phyloP scores from a whole-genome alignment of 2,113 vertebrate species.

The Dasyurus viverrinus region DNA sequence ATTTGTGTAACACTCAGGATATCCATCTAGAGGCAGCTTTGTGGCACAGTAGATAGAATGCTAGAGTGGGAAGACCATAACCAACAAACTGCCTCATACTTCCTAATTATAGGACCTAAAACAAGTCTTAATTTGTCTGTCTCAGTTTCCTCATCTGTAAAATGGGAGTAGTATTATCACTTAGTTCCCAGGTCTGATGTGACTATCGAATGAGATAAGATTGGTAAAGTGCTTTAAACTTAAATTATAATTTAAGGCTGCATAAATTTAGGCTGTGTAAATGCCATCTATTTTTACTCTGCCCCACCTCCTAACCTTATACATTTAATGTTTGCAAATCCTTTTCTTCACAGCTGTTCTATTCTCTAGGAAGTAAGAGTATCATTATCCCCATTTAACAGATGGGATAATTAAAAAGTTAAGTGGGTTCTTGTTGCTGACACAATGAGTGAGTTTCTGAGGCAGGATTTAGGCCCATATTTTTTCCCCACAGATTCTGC shows the following conservation, averaged over 20 bases:
- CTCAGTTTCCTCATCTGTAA: slow-evolving; percentile 37
- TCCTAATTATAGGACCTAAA: neutral
- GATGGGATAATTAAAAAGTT: neutral
- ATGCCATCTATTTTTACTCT: neutral
- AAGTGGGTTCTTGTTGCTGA: neutral
- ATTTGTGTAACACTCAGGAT: neutral
- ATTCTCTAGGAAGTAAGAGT: neutral
- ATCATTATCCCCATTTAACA: neutral
- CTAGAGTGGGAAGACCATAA: neutral
- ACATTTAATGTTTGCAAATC: neutral
- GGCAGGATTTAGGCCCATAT: neutral
- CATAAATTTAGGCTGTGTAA: too few species aligned
- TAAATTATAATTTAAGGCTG: too few species aligned
- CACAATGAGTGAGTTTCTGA: neutral
- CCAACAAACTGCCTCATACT: neutral
- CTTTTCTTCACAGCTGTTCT: neutral
- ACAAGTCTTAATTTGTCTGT: neutral
- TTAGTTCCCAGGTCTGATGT: slow-evolving; percentile 45
- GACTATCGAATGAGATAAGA: slow-evolving; percentile 42
- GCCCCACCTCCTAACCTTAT: neutral
- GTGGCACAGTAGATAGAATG: neutral
- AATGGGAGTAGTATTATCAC: slow-evolving; percentile 56
- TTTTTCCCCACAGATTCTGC: neutral
- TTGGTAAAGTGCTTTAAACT: slow-evolving; percentile 66
- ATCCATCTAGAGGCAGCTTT: neutral